A percentile compares a stretch with the other conserved stretches of the same genome.
Evolutionary conservation across 2,888 invertebrate genomes (phyloP).

Genomic region (Ophion costatus): DNA sequence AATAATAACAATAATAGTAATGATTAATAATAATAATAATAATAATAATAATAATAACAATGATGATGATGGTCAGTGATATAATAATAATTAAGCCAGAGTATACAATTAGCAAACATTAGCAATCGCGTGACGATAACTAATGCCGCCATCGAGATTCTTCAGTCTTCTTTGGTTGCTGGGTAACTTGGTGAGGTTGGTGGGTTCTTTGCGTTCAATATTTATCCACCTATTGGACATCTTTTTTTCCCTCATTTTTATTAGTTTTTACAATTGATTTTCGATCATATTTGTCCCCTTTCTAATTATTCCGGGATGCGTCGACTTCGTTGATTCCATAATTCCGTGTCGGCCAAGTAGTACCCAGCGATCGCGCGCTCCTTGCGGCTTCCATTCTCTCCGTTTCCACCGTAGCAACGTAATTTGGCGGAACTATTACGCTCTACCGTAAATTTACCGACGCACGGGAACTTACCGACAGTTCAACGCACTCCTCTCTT

Average conservation of each 20-base stretch:
- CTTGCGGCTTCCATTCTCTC: constrained; percentile 27
- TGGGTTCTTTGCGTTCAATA: constrained; percentile 56
- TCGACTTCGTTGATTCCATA: constrained; percentile 1
- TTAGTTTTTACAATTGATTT: constrained; percentile 38
- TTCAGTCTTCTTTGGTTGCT: constrained; percentile 86
- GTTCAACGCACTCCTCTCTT: too few species aligned
- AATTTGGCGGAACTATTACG: too few species aligned
- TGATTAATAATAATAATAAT: constrained; percentile 61
- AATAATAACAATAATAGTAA: too few species aligned
- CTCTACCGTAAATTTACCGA: too few species aligned
- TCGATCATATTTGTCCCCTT: constrained; percentile 7
- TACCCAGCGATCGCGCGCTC: constrained; percentile 57
- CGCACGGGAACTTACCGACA: too few species aligned
- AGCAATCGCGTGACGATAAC: constrained; percentile 77
- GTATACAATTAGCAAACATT: constrained; percentile 69
- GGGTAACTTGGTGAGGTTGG: constrained; percentile 84
- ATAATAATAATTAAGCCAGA: constrained; percentile 66
- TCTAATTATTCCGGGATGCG: constrained; percentile 15
- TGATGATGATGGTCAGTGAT: constrained; percentile 58
- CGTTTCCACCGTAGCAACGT: background rate
- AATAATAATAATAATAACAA: constrained; percentile 59
- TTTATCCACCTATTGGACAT: constrained; percentile 15
- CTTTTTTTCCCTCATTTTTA: constrained; percentile 39
- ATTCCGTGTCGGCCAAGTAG: constrained; percentile 30
- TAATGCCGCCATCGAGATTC: constrained; percentile 81